Evolutionary conservation across 2,113 vertebrate species (phyloP), one percentile per base, ranked within the genome.

Genomic region (Embiotoca jacksoni): DNA sequence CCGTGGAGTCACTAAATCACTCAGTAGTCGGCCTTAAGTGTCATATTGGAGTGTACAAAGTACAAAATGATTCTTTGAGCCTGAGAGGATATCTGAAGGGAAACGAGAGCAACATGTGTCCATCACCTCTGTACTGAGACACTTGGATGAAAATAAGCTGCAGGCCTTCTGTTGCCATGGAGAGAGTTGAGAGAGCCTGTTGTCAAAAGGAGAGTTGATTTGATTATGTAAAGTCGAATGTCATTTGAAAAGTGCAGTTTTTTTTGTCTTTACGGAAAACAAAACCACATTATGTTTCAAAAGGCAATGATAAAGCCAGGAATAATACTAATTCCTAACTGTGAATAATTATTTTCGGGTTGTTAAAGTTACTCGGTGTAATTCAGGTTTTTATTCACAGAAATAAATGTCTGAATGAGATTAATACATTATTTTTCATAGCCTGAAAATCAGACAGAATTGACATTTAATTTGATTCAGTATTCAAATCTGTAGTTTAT

Each of bases 131-230:
- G 41, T 31, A 59, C 72, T 73, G 36, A 47, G 56, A 78, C 47
- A 33, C 30, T 71, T 50, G 32, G 55, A 65, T 69, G 39, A 23
- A 78, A 85, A 81, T 57, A 75, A 23, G 52, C 57, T 57, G 36
- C 58, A 30, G 46, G 32, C 69, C 6, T 15, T 70, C 61, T 64
- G 78, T 63, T 87, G 70, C 56, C 23, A 72, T 54, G 68, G 37
- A 78, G 5, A 23, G 23, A 23, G 23, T 23, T 23, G 23, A 23
- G 23, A 23, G 23, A 23, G 23, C 23, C 59, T 15, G 47, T 44
- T 32, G 56, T 57, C 31, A 14, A 36, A 82, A 7, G 23, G 52
- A 62, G 50, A 23, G 11, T 41, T 6, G 0, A 7, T 11, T 14
- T n/a, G 53, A n/a, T 54, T 9, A 32, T 33, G 13, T 75, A 16